These are phyloP conservation scores for Philotrypesis tridentata DNA, from an alignment of 1,140 invertebrate genomes.

Conservation along the genomic window DNA sequence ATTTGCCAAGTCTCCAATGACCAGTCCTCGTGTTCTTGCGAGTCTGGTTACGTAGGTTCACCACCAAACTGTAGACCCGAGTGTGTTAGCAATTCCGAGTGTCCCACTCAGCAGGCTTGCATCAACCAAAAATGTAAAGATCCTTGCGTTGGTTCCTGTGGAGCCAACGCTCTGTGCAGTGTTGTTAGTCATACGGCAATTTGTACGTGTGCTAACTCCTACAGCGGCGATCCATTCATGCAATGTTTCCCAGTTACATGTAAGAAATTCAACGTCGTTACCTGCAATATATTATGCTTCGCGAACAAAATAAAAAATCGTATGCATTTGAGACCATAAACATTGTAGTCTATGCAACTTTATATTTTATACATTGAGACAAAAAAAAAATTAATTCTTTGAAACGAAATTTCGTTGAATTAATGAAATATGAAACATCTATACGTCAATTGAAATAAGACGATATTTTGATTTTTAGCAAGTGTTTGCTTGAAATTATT, in stretches of 20 bases:
- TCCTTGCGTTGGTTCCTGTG: slow-evolving; percentile 81
- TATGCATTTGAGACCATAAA: too few species aligned
- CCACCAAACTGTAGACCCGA: slow-evolving; percentile 70
- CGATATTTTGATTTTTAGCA: too few species aligned
- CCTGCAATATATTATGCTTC: too few species aligned
- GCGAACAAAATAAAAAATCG: too few species aligned
- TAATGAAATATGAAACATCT: too few species aligned
- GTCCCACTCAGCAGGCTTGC: slow-evolving; percentile 78
- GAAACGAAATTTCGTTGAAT: too few species aligned
- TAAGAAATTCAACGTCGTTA: slow-evolving; percentile 69
- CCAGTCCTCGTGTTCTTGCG: slow-evolving; percentile 69
- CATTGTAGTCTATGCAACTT: too few species aligned
- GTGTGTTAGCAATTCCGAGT: slow-evolving; percentile 78
- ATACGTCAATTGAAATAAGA: too few species aligned
- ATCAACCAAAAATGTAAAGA: slow-evolving; percentile 81
- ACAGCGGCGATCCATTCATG: slow-evolving; percentile 77
- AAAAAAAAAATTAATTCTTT: too few species aligned
- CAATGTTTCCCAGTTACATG: slow-evolving; percentile 69
- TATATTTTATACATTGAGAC: too few species aligned
- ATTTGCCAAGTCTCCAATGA: slow-evolving; percentile 77
- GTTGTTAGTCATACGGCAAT: slow-evolving; percentile 79
- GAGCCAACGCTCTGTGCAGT: slow-evolving; percentile 76
- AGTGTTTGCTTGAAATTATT: too few species aligned
- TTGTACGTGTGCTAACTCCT: slow-evolving; percentile 76
- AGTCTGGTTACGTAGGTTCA: slow-evolving; percentile 66